phyloP scores from a whole-genome alignment of 2,113 vertebrate genomes.

The Calidris pugnax region DNA sequence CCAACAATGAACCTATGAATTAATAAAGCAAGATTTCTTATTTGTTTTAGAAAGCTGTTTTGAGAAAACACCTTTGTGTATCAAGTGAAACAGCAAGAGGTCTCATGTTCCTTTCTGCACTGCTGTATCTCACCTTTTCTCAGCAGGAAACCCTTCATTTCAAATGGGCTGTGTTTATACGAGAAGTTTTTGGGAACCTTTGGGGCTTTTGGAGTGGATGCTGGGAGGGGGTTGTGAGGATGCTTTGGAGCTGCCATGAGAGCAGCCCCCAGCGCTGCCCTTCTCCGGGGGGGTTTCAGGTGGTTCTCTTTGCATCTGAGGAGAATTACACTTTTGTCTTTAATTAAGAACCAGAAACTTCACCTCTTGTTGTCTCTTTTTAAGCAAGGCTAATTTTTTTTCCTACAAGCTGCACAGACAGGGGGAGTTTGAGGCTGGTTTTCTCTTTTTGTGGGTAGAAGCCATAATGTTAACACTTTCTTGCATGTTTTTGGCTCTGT shows the following conservation, averaged over 20 bases:
- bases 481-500: accelerated
- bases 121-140: neutral
- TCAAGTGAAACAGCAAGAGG: neutral
- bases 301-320: neutral
- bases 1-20: neutral
- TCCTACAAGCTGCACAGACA: neutral
- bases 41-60: neutral
- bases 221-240: neutral
- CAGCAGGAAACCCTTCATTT: neutral
- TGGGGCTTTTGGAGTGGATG: neutral
- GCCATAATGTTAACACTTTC: accelerated
- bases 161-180: neutral
- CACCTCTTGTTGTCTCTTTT: neutral
- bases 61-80: neutral
- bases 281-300: neutral
- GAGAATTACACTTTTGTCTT: neutral
- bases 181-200: neutral
- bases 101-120: neutral
- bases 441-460: neutral
- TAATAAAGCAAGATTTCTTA: neutral
- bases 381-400: neutral
- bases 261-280: neutral
- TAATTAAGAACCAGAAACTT: neutral
- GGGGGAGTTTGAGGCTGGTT: neutral
- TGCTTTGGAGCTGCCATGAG: accelerated